Evolutionary conservation across 2,113 vertebrate genomes (phyloP), one percentile per base, ranked within the genome.

Genomic region (Podarcis raffonei): DNA sequence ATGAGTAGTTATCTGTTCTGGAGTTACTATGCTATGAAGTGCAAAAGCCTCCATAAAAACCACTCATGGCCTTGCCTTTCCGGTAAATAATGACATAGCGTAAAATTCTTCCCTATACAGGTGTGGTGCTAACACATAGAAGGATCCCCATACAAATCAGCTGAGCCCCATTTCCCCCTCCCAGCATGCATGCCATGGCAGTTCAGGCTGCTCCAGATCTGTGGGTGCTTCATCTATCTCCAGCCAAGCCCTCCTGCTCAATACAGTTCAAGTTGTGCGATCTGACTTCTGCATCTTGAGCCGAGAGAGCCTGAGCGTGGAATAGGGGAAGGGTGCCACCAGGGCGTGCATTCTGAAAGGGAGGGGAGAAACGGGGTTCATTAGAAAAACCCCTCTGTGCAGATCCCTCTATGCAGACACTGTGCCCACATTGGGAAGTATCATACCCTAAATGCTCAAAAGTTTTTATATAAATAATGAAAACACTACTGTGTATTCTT

Each of bases 1-100:
- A 95, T 95, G 91, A 94, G 93, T 94, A 85, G 96, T 95, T 96
- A 93, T 97, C 94, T 96, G 92, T 96, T 96, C 95, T 97, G 95
- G 96, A 97, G 94, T 97, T 96, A 97, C 96, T 96, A 96, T 97
- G 95, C 96, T 96, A 95, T 95, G 95, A 96, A 97, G 95, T 97
- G 96, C 96, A 95, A 94, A 97, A 96, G 97, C 96, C 97, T 97
- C 97, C 97, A 97, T 97, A 95, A 97, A 84, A 97, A 97, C 96
- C 97, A 97, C 96, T 96, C 97, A 97, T 97, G 97, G 97, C 97
- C 97, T 97, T 97, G 96, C 96, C 96, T 97, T 97, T 96, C 96
- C 96, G 96, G 94, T 97, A 95, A 96, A 92, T 90, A 92, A 95
- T 95, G 96, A 95, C 89, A 96, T 95, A 95, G 92, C 91, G 94